phyloP scores from a whole-genome alignment of 2,113 vertebrate genomes.

The Neotragus moschatus region DNA sequence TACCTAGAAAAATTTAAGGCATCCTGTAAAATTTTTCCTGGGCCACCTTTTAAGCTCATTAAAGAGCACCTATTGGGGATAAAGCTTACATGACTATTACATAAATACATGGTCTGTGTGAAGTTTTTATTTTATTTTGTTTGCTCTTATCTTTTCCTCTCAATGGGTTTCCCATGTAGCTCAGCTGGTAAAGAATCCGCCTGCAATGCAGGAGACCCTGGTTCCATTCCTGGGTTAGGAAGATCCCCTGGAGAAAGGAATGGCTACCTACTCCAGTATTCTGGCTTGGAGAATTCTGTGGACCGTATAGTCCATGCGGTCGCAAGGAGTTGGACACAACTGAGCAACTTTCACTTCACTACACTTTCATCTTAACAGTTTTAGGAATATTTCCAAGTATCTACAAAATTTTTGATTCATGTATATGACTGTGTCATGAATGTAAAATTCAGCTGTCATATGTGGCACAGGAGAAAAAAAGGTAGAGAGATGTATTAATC shows the following conservation, averaged over 20 bases:
- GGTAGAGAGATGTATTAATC: neutral
- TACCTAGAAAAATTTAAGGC: neutral
- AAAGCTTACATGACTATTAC: neutral
- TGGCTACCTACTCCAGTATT: neutral
- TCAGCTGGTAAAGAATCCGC: neutral
- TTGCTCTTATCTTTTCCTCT: neutral
- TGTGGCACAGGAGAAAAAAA: neutral
- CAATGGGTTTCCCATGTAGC: neutral
- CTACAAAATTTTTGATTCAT: neutral
- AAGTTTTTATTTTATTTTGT: neutral
- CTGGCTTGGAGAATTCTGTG: neutral
- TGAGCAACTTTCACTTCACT: neutral
- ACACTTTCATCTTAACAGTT: neutral
- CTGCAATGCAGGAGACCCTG: neutral
- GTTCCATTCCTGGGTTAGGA: neutral
- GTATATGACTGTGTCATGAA: neutral
- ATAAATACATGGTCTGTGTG: neutral
- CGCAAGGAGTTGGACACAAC: neutral
- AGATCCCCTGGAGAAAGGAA: neutral
- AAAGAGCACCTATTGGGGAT: neutral
- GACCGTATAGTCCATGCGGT: rapidly evolving
- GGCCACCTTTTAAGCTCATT: neutral
- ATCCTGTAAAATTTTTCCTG: neutral
- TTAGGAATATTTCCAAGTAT: neutral
- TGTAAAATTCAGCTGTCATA: neutral